A percentile compares a stretch with the other conserved stretches of the same genome.
These are phyloP conservation scores for Apis laboriosa DNA, from an alignment of 1,140 invertebrate species.

Conservation along the genomic window DNA sequence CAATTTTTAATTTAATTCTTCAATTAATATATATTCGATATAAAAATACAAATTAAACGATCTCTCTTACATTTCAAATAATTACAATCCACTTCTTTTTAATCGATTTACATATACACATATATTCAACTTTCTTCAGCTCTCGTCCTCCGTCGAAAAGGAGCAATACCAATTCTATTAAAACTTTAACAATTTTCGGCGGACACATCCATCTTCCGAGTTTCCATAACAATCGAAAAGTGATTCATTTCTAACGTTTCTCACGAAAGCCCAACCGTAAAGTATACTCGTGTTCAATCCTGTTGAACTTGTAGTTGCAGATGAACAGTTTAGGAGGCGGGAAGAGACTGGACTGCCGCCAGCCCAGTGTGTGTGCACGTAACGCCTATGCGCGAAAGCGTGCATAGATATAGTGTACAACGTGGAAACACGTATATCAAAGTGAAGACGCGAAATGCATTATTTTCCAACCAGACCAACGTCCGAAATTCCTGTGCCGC, in stretches of 20 bases:
- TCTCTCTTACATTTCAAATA: too few relatives aligned
- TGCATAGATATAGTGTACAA: not conserved
- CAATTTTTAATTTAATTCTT: too few relatives aligned
- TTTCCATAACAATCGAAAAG: slow-evolving; percentile 8
- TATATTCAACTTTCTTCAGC: too few relatives aligned
- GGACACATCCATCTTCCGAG: not conserved
- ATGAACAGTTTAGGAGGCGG: slow-evolving; percentile 51
- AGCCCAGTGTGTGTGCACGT: not conserved
- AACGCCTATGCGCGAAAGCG: too few relatives aligned
- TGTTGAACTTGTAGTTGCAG: slow-evolving; percentile 48
- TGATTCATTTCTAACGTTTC: slow-evolving; percentile 51
- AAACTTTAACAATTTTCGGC: not conserved
- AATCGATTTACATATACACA: too few relatives aligned
- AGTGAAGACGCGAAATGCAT: slow-evolving; percentile 32
- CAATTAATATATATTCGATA: too few relatives aligned
- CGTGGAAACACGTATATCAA: slow-evolving; percentile 30
- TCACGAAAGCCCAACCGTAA: slow-evolving; percentile 34
- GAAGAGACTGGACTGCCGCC: not conserved
- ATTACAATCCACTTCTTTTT: too few relatives aligned
- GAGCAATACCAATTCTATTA: not conserved
- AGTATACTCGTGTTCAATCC: slow-evolving; percentile 41
- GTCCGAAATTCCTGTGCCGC: not conserved
- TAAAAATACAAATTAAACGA: too few relatives aligned
- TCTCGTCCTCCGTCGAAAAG: not conserved
- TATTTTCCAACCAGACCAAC: slow-evolving; percentile 22